Conservation (phyloP, 2,113 vertebrate species). For the Cynoglossus semilaevis region DNA sequence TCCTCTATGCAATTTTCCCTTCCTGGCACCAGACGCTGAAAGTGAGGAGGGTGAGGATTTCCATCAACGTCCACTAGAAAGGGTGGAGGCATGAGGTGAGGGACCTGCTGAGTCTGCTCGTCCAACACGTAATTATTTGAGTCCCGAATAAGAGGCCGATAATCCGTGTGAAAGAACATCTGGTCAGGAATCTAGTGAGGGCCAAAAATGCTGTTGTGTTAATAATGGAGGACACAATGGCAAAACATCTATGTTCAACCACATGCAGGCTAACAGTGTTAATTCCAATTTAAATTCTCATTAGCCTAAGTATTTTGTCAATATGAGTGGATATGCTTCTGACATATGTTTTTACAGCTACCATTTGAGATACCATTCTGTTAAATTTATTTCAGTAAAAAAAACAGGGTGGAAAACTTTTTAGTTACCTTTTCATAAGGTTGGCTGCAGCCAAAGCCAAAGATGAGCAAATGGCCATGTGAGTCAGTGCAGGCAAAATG, state of each 20-base stretch:
- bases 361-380: no score
- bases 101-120: constrained; percentile 98
- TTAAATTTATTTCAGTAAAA: no score
- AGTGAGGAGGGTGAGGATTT: constrained; percentile 91
- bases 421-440: constrained; percentile 88
- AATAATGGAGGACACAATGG: not conserved
- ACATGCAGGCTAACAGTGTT: not conserved
- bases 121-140: constrained; percentile 97
- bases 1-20: constrained; percentile 97
- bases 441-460: constrained; percentile 96
- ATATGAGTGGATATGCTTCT: not conserved
- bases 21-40: constrained; percentile 93
- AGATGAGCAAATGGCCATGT: constrained; percentile 93
- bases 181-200: constrained; percentile 90
- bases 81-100: constrained; percentile 96
- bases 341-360: no score
- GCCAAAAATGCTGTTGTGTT: not conserved
- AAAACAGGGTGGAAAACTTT: no score
- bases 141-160: constrained; percentile 95
- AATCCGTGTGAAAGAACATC: constrained; percentile 99
- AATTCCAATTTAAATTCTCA: no score
- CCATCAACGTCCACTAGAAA: constrained; percentile 97
- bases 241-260: not conserved
- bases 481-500: constrained; percentile 98
- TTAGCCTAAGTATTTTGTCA: no score